Percentiles rank a stretch among this genome's conserved stretches.
Evolutionary conservation across 2,113 vertebrate genomes (phyloP).

Genomic region (Aldabrachelys gigantea): DNA sequence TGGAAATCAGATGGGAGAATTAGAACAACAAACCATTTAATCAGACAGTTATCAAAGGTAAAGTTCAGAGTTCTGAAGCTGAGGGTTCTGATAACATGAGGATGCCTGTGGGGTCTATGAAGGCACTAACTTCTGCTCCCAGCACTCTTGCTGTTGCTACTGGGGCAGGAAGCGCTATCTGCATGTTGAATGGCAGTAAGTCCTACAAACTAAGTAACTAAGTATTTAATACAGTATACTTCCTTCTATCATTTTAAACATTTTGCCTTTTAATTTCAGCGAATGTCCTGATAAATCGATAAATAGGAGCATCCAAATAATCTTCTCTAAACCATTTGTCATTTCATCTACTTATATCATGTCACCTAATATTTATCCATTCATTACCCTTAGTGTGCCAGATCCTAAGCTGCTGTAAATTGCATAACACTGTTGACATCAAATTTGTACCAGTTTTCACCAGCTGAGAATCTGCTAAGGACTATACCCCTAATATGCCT

Average conservation of each 20-base stretch:
- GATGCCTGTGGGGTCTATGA: not conserved
- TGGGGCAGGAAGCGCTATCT: not conserved
- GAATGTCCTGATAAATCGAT: not conserved
- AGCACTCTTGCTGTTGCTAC: not conserved
- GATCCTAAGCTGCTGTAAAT: constrained; percentile 19
- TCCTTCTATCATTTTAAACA: not conserved
- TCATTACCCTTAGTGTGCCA: not conserved
- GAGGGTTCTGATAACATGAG: not conserved
- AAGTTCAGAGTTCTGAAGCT: not conserved
- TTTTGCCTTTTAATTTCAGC: not conserved
- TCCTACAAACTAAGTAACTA: fast-evolving
- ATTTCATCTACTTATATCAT: not conserved
- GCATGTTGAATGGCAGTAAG: not conserved
- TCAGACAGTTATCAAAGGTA: not conserved
- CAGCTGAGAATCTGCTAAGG: not conserved
- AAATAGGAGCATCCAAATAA: not conserved
- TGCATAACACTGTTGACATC: constrained; percentile 6
- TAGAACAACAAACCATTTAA: not conserved
- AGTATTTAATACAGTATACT: not conserved
- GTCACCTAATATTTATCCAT: constrained; percentile 11
- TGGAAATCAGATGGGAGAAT: not conserved
- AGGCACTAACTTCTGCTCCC: not conserved
- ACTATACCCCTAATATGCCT: not conserved
- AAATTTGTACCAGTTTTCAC: constrained; percentile 5
- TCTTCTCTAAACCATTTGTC: not conserved